Evolutionary conservation across 2,888 invertebrate species (phyloP).

Genomic region (Sphinx pinastri): DNA sequence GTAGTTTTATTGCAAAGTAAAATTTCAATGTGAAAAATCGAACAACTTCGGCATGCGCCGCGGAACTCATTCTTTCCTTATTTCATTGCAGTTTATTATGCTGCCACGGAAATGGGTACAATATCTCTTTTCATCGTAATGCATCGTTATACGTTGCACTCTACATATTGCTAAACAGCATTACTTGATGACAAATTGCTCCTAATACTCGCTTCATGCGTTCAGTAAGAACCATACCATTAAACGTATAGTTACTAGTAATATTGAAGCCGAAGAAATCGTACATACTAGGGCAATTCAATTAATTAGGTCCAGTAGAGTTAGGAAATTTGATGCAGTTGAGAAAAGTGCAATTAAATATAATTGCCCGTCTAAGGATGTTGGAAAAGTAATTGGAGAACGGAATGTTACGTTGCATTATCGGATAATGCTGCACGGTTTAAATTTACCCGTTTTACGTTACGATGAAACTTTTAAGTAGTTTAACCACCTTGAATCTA

Average conservation of each 20-base stretch:
- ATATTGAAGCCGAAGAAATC: constrained; percentile 6
- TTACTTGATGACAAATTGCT: constrained; percentile 39
- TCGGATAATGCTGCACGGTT: neutral
- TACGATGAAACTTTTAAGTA: neutral
- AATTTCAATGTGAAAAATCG: constrained; percentile 7
- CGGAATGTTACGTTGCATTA: neutral
- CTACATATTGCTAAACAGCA: constrained; percentile 43
- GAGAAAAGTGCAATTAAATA: constrained; percentile 8
- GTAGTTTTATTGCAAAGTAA: neutral
- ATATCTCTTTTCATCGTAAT: constrained; percentile 44
- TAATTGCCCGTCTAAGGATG: constrained; percentile 11
- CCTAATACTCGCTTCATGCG: constrained; percentile 30
- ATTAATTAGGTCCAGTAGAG: neutral
- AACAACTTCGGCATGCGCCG: neutral
- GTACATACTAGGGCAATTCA: constrained; percentile 5
- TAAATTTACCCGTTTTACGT: neutral
- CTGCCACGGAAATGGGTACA: constrained; percentile 26
- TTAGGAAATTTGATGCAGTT: constrained; percentile 4
- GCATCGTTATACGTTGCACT: constrained; percentile 47
- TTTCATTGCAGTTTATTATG: constrained; percentile 11
- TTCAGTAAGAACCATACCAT: neutral
- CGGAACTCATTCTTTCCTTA: constrained; percentile 26
- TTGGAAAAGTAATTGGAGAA: neutral
- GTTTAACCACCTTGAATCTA: too few relatives aligned
- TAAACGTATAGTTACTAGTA: constrained; percentile 1